Conservation (phyloP, 1,140 invertebrate genomes). For the Euwallacea fornicatus region DNA sequence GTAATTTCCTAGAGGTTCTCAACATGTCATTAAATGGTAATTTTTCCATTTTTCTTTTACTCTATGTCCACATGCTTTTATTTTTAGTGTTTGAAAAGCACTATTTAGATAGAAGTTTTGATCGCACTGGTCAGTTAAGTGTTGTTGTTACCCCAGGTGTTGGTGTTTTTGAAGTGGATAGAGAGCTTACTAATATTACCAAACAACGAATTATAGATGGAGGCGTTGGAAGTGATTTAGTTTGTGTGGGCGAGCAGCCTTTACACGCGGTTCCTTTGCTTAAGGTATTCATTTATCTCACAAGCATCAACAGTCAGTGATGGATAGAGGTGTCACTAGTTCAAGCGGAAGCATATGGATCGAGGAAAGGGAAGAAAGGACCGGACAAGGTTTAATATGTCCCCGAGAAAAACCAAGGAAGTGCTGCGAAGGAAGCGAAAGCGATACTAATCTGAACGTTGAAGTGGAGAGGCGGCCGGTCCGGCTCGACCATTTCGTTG, state of each 20-base stretch:
- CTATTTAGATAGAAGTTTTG: constrained; percentile 96
- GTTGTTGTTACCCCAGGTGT: constrained; percentile 98
- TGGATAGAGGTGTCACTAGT: too few relatives aligned
- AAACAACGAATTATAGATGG: constrained; percentile 99
- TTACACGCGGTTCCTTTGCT: constrained; percentile 95
- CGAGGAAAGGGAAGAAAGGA: too few relatives aligned
- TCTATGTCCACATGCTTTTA: neutral
- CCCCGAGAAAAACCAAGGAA: too few relatives aligned
- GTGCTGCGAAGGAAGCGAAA: too few relatives aligned
- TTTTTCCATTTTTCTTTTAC: constrained; percentile 23
- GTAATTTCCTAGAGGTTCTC: constrained; percentile 97
- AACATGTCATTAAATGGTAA: constrained; percentile 97
- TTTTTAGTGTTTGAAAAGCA: constrained; percentile 95
- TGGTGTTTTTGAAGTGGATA: constrained; percentile 96
- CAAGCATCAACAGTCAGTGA: neutral
- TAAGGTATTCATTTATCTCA: constrained; percentile 63
- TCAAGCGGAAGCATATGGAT: too few relatives aligned
- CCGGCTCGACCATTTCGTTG: too few relatives aligned
- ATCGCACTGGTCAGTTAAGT: constrained; percentile 95
- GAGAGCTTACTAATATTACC: constrained; percentile 95
- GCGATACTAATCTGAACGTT: too few relatives aligned
- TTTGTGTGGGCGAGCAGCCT: constrained; percentile 99
- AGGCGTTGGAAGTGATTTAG: constrained; percentile 90
- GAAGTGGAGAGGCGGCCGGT: too few relatives aligned
- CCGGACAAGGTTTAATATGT: too few relatives aligned